Evolutionary conservation across 2,797 vertebrate genomes (phyloP).

Genomic region (Peromyscus aztecus): DNA sequence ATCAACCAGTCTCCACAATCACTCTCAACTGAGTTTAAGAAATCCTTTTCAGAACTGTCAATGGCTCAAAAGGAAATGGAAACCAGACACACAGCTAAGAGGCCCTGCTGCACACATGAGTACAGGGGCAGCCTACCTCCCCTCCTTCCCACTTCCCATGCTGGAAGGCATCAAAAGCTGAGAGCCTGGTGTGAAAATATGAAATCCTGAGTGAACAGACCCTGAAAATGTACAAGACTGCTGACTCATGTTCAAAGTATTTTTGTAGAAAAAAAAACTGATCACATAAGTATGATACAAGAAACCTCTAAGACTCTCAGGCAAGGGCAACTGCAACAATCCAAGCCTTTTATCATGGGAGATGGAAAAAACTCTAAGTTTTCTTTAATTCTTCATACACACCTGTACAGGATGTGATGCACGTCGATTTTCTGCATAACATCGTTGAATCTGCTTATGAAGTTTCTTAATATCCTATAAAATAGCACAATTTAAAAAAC

Average conservation of each 20-base stretch:
- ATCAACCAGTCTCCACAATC: background rate
- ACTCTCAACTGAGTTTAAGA: background rate
- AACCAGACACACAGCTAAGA: background rate
- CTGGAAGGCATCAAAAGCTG: background rate
- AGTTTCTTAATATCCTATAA: constrained; percentile 96
- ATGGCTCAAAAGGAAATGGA: background rate
- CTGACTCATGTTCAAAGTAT: background rate
- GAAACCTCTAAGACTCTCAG: background rate
- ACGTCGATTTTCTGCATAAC: constrained; percentile 96
- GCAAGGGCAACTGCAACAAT: background rate
- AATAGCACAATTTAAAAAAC: constrained; percentile 54
- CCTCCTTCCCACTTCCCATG: background rate
- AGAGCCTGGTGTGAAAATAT: background rate
- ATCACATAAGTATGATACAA: constrained; percentile 4
- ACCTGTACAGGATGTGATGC: constrained; percentile 95
- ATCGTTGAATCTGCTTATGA: constrained; percentile 98
- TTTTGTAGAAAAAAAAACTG: background rate
- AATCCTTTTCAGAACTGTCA: constrained; percentile 9
- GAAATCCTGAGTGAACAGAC: background rate
- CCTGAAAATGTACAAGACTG: background rate
- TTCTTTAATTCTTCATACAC: constrained; percentile 58
- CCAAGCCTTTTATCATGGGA: background rate
- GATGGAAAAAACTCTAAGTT: background rate
- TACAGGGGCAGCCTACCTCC: background rate
- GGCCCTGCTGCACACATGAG: background rate